Conservation (phyloP, 2,113 vertebrate species). For the Circaetus cinerascens region DNA sequence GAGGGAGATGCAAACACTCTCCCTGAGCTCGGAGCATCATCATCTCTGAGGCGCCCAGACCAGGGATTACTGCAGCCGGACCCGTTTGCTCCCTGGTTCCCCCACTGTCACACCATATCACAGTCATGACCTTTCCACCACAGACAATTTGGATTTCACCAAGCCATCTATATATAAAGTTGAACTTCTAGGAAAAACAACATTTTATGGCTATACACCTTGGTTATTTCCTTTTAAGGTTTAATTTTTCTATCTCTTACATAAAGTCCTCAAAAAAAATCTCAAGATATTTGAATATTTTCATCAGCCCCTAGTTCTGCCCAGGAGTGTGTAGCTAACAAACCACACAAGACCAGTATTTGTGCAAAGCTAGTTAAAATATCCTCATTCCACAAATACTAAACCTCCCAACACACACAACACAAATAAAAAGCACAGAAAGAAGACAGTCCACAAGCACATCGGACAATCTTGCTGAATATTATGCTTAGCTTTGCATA, state of each 20-base stretch:
- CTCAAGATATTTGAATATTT: not conserved
- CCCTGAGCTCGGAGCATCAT: not conserved
- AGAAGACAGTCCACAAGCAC: not conserved
- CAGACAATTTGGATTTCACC: not conserved
- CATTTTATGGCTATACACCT: not conserved
- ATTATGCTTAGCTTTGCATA: not conserved
- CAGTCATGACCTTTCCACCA: not conserved
- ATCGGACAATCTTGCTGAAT: not conserved
- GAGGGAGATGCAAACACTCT: not conserved
- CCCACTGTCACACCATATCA: not conserved
- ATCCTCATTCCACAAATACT: not conserved
- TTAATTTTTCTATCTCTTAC: not conserved
- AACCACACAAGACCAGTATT: not conserved
- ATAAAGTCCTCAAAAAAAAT: not conserved
- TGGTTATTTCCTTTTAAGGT: not conserved
- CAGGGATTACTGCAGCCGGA: not conserved
- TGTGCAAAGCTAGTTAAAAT: not conserved
- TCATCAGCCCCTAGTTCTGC: not conserved
- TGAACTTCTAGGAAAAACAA: not conserved
- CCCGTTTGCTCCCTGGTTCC: not conserved
- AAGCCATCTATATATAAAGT: not conserved
- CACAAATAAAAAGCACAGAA: not conserved
- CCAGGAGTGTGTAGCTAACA: not conserved
- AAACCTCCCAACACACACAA: not conserved
- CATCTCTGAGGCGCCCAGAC: not conserved